phyloP scores from a whole-genome alignment of 2,888 invertebrate genomes.

The Hirtodrosophila alboralis region DNA sequence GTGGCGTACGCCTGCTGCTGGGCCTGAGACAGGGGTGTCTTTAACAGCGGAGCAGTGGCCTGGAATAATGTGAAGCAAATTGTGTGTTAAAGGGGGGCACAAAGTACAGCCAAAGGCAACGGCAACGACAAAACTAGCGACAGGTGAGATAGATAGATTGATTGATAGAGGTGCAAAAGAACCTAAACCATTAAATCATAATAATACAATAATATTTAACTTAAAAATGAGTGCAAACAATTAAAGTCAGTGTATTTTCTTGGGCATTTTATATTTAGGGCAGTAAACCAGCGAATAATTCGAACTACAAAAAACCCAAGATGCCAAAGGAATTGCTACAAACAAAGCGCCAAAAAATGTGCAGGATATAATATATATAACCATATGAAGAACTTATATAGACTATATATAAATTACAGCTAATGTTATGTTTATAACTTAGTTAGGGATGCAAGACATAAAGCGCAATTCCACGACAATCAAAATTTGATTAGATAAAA shows the following conservation, averaged over 20 bases:
- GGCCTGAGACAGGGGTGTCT: slow-evolving; percentile 91
- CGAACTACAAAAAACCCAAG: slow-evolving; percentile 67
- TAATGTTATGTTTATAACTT: slow-evolving; percentile 60
- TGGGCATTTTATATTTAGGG: slow-evolving; percentile 12
- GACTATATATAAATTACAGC: slow-evolving; percentile 39
- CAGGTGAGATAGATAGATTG: slow-evolving; percentile 58
- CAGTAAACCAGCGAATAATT: slow-evolving; percentile 49
- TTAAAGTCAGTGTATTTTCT: slow-evolving; percentile 25
- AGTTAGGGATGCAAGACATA: slow-evolving; percentile 46
- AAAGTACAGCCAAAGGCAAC: slow-evolving; percentile 46
- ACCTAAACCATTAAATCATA: slow-evolving; percentile 56
- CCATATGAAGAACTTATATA: slow-evolving; percentile 49
- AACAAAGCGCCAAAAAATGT: slow-evolving; percentile 57
- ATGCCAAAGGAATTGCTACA: slow-evolving; percentile 59
- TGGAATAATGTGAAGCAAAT: slow-evolving; percentile 81
- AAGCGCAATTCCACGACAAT: slow-evolving; percentile 24
- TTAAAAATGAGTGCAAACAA: slow-evolving; percentile 59
- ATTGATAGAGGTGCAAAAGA: slow-evolving; percentile 64
- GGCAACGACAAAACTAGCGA: slow-evolving; percentile 77
- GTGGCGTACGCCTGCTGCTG: slow-evolving; percentile 96
- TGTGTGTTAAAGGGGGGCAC: slow-evolving; percentile 53
- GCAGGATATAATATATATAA: slow-evolving; percentile 48
- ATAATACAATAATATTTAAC: slow-evolving; percentile 13
- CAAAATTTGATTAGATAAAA: slow-evolving; percentile 7
- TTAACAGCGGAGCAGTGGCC: slow-evolving; percentile 91